These are phyloP conservation scores for Alcis repandata DNA, from an alignment of 2,888 invertebrate genomes.

Conservation along the genomic window DNA sequence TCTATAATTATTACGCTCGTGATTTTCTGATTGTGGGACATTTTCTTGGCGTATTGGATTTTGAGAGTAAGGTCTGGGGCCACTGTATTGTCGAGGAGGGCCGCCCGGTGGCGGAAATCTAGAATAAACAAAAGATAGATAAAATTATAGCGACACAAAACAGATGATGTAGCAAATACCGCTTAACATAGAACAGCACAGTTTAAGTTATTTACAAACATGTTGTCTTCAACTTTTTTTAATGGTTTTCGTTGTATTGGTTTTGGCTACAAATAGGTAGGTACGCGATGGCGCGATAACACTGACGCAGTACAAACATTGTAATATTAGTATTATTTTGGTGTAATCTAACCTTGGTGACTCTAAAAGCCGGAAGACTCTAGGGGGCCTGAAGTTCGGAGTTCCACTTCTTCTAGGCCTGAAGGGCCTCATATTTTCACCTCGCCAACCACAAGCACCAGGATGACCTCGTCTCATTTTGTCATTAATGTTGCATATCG, in stretches of 20 bases:
- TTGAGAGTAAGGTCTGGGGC: constrained; percentile 55
- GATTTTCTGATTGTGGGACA: constrained; percentile 50
- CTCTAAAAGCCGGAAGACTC: constrained; percentile 61
- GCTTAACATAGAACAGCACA: not conserved
- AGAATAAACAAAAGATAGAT: constrained; percentile 49
- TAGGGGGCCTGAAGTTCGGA: constrained; percentile 68
- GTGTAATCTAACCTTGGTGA: constrained; percentile 62
- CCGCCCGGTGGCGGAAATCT: constrained; percentile 69
- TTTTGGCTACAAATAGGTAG: not conserved
- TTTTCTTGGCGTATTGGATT: constrained; percentile 53
- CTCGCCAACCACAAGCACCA: constrained; percentile 78
- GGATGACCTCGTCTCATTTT: constrained; percentile 83
- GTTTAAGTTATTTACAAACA: constrained; percentile 15
- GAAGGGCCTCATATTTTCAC: constrained; percentile 76
- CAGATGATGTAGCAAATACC: not conserved
- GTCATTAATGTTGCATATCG: constrained; percentile 67
- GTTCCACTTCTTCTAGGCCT: constrained; percentile 71
- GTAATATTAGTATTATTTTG: not conserved
- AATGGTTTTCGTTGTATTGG: constrained; percentile 2
- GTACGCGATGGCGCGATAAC: constrained; percentile 61
- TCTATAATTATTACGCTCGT: constrained; percentile 65
- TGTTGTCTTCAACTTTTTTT: not conserved
- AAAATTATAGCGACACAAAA: not conserved
- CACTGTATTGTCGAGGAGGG: constrained; percentile 55
- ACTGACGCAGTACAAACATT: constrained; percentile 54